These are phyloP conservation scores for Spisula subtruncata DNA, from an alignment of 2,888 invertebrate genomes.

Conservation along the genomic window DNA sequence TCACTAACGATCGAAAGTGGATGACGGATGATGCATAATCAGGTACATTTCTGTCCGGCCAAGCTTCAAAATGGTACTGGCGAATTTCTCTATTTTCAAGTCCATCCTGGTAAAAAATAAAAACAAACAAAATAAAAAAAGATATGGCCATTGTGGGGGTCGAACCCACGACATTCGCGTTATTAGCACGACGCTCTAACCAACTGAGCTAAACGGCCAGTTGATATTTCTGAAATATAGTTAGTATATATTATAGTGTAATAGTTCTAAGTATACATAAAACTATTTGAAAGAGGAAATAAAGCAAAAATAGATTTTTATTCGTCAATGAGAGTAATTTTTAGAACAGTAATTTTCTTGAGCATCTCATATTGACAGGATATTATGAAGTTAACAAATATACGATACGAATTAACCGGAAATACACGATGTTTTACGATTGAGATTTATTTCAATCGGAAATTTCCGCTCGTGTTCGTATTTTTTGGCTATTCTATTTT, in stretches of 20 bases:
- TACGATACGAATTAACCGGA: too few relatives aligned
- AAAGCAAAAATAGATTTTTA: too few relatives aligned
- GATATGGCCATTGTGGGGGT: conserved; percentile 57
- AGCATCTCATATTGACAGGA: too few relatives aligned
- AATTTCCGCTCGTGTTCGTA: background rate
- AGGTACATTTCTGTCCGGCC: conserved; percentile 83
- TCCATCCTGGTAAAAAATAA: conserved; percentile 51
- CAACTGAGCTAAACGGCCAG: conserved; percentile 58
- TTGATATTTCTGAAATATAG: background rate
- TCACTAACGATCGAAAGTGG: conserved; percentile 78
- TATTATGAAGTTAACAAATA: too few relatives aligned
- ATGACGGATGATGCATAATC: conserved; percentile 76
- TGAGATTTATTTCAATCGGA: background rate
- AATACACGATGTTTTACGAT: too few relatives aligned
- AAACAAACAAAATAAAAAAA: conserved; percentile 12
- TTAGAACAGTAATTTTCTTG: too few relatives aligned
- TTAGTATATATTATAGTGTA: too few relatives aligned
- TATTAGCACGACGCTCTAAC: conserved; percentile 65
- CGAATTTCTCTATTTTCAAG: conserved; percentile 62
- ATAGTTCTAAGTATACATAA: too few relatives aligned
- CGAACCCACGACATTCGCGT: conserved; percentile 65
- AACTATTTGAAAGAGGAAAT: too few relatives aligned
- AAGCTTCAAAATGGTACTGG: conserved; percentile 83
- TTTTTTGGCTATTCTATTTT: conserved; percentile 11
- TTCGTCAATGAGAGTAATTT: too few relatives aligned